Evolutionary conservation across 2,888 invertebrate genomes (phyloP).

Genomic region (Phalera bucephala): DNA sequence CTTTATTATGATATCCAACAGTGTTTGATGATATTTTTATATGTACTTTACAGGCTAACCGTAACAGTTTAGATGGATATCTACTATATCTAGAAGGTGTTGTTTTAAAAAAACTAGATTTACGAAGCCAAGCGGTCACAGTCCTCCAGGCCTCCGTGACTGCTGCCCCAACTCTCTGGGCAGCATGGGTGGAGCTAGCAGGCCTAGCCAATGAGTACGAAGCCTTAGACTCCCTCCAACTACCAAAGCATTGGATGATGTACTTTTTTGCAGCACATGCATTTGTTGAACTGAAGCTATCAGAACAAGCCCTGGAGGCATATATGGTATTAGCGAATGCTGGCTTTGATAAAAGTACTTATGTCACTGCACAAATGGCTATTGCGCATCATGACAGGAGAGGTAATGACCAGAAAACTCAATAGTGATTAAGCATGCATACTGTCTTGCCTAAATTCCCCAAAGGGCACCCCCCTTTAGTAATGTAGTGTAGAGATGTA

Average conservation of each 20-base stretch:
- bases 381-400: slow-evolving; percentile 95
- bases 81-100: slow-evolving; percentile 95
- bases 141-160: slow-evolving; percentile 91
- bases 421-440: no score
- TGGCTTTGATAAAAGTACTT: slow-evolving; percentile 94
- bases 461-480: no score
- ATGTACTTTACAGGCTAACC: slow-evolving; percentile 76
- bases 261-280: slow-evolving; percentile 95
- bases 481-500: no score
- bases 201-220: slow-evolving; percentile 92
- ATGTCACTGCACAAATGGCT: slow-evolving; percentile 95
- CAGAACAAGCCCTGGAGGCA: slow-evolving; percentile 94
- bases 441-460: no score
- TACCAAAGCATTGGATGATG: slow-evolving; percentile 97
- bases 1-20: no score
- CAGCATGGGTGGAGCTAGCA: slow-evolving; percentile 96
- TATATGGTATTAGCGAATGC: slow-evolving; percentile 89
- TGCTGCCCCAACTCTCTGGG: slow-evolving; percentile 94
- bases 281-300: slow-evolving; percentile 93
- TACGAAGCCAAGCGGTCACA: slow-evolving; percentile 89
- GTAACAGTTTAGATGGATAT: slow-evolving; percentile 92
- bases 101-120: slow-evolving; percentile 93
- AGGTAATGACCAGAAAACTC: no score
- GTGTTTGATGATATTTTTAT: no score
- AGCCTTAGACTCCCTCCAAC: slow-evolving; percentile 84